Conservation (phyloP, 1,140 invertebrate genomes). For the Drosophila saltans region DNA sequence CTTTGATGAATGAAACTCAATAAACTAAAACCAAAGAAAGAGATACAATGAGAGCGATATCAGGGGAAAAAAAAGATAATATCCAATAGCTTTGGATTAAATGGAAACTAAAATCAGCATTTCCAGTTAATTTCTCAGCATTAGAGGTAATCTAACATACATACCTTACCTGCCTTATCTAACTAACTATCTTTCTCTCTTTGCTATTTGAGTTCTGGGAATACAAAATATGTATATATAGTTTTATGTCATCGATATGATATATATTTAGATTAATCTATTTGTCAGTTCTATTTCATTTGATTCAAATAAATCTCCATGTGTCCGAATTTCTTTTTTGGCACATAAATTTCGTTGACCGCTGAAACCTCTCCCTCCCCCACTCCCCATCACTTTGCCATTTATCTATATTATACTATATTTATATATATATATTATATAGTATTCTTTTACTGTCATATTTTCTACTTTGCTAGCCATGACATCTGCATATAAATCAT, state of each 20-base stretch:
- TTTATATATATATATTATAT: not conserved
- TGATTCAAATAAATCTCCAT: constrained; percentile 11
- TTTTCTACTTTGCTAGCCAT: constrained; percentile 60
- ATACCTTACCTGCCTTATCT: not conserved
- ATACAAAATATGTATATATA: not conserved
- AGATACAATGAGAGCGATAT: not conserved
- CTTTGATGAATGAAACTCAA: constrained; percentile 13
- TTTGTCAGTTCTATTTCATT: constrained; percentile 29
- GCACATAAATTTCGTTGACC: constrained; percentile 41
- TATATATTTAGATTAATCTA: constrained; percentile 40
- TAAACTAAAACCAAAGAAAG: not conserved
- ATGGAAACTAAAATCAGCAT: constrained; percentile 5
- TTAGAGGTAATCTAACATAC: not conserved
- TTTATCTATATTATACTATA: constrained; percentile 46
- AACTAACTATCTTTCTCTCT: not conserved
- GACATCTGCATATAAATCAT: constrained; percentile 74
- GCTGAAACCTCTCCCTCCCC: not conserved
- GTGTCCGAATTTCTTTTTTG: constrained; percentile 23
- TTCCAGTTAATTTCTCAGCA: constrained; percentile 8
- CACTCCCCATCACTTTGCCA: constrained; percentile 11
- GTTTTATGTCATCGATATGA: no score
- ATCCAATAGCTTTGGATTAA: constrained; percentile 1
- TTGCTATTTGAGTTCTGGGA: not conserved
- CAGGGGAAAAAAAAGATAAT: not conserved
- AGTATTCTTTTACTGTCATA: constrained; percentile 57